These are phyloP conservation scores for Hoplodrina blanda DNA, from an alignment of 2,888 invertebrate species.

Conservation along the genomic window DNA sequence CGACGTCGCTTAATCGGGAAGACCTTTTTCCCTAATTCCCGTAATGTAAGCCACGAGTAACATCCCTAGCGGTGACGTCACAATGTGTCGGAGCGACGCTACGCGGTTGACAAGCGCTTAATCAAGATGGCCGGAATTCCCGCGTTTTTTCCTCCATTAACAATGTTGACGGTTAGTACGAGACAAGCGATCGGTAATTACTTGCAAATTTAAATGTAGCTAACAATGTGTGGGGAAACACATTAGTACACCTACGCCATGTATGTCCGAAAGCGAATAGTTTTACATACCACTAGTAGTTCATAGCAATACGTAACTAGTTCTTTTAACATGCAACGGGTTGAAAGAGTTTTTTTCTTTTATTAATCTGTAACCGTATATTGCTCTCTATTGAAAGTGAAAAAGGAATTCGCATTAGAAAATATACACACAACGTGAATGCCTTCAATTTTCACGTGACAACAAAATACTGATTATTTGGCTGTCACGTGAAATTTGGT, in stretches of 20 bases:
- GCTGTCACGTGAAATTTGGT: too few species aligned
- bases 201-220: conserved; percentile 47
- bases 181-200: conserved; percentile 54
- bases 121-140: conserved; percentile 62
- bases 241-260: conserved; percentile 8
- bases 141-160: conserved; percentile 61
- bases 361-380: too few species aligned
- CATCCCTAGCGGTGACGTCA: conserved; percentile 61
- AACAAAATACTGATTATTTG: too few species aligned
- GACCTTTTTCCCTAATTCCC: conserved; percentile 11
- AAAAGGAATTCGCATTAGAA: too few species aligned
- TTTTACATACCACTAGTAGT: neutral
- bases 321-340: neutral
- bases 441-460: too few species aligned
- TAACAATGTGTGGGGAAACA: conserved; percentile 18
- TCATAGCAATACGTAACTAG: neutral
- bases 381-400: too few species aligned
- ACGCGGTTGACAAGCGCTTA: conserved; percentile 66
- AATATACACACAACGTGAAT: too few species aligned
- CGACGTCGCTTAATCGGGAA: neutral
- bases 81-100: conserved; percentile 58
- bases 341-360: too few species aligned
- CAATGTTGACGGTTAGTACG: conserved; percentile 43
- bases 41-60: conserved; percentile 9
- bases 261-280: neutral